Evolutionary conservation across 2,113 vertebrate species (phyloP), one percentile per base, ranked within the genome.

Genomic region (Blennius ocellaris): DNA sequence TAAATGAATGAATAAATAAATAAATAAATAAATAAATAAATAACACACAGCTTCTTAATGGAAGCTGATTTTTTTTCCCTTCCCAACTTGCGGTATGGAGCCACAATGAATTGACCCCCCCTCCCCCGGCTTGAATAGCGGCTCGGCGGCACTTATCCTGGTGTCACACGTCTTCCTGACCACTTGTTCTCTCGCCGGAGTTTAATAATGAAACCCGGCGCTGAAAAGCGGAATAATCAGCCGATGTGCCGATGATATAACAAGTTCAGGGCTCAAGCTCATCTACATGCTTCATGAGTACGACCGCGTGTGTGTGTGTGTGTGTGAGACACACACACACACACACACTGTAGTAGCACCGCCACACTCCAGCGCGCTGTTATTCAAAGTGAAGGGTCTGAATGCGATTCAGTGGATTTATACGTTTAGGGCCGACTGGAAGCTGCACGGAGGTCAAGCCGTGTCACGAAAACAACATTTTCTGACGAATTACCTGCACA

Each of bases 401-500:
- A 53, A 64, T 49, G 59, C 41, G n/a, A 55, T 47, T 70, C 44
- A 41, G 6, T 3, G 16, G 7, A 17, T 21, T 3, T 21, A 57
- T 57, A 17, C 56, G 40, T 60, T 37, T 12, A 2, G 21, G 49
- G 39, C 21, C 30, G 40, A 30, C 17, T 64, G 2, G 1, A 6
- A 30, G 37, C 0, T 3, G 8, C 9, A 7, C 2, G 14, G 30
- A 47, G 54, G 73, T 78, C 62, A 6, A 59, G 0, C 2, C 8
- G 4, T 7, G 39, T 55, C 70, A 70, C 7, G 14, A 37, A 52
- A 76, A 66, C 67, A 38, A 73, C 63, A 3, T 44, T 55, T 54
- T 72, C n/a, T 44, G 11, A 2, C 45, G 16, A 21, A 87, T 94
- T 92, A 99, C 98, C 96, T 99, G 97, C 81, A 99, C 97, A 65